A percentile compares a stretch with the other conserved stretches of the same genome.
Evolutionary conservation across 64 coral and sea anemone genomes (phyloP).

Genomic region (Montipora efflorescens): DNA sequence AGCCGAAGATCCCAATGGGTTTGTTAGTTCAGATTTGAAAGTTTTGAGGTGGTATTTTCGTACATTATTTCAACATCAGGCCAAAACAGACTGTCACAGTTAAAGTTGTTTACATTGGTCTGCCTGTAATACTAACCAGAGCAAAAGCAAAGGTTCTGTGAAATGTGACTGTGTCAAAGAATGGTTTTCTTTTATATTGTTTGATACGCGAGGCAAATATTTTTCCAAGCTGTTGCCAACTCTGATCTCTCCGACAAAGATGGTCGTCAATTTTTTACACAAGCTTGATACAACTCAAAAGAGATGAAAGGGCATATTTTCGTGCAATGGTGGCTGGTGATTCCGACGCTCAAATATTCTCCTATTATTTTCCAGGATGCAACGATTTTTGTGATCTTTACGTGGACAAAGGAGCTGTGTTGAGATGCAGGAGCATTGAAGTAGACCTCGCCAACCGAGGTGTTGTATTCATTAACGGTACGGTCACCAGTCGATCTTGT

Average conservation of each 20-base stretch:
- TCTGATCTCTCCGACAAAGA: too few relatives aligned
- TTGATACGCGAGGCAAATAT: slow-evolving; percentile 3
- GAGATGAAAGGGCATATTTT: background rate
- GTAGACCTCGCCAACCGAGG: background rate
- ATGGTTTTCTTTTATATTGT: background rate
- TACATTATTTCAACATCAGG: too few relatives aligned
- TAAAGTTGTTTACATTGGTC: background rate
- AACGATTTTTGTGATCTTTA: slow-evolving; percentile 29
- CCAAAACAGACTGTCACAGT: background rate
- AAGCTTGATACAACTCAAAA: background rate
- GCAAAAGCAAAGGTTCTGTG: background rate
- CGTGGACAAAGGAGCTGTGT: slow-evolving; percentile 52
- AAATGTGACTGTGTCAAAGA: background rate
- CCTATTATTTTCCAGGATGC: slow-evolving; percentile 16
- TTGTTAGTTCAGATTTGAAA: background rate
- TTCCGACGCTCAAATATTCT: background rate
- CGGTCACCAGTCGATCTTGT: slow-evolving; percentile 40
- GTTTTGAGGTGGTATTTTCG: background rate
- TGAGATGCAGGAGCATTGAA: slow-evolving; percentile 44
- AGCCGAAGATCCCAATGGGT: slow-evolving; percentile 2
- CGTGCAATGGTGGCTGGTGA: background rate
- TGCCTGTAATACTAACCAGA: background rate
- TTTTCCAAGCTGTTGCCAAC: background rate
- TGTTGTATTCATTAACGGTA: slow-evolving; percentile 69
- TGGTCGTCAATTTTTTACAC: background rate